Conservation (phyloP, 2,113 vertebrate species). For the Alosa alosa region DNA sequence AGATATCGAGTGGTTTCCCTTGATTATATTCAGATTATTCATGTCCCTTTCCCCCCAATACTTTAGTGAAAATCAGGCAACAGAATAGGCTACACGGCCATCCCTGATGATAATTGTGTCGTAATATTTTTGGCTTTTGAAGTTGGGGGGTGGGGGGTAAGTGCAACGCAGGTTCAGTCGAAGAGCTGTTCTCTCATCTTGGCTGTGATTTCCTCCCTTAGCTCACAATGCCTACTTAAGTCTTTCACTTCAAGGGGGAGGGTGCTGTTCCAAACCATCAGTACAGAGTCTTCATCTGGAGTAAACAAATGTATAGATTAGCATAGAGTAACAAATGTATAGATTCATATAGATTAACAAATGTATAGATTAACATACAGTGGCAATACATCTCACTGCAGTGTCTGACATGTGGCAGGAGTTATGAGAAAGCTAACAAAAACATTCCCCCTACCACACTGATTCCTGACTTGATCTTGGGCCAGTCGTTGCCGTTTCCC, state of each 20-base stretch:
- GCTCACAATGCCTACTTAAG: slow-evolving; percentile 82
- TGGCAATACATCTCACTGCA: neutral
- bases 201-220: slow-evolving; percentile 79
- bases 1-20: neutral
- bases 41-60: neutral
- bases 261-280: slow-evolving; percentile 84
- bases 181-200: slow-evolving; percentile 78
- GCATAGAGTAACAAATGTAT: neutral
- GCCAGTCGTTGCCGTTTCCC: slow-evolving; percentile 68
- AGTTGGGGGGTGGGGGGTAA: neutral
- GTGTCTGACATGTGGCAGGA: too few species aligned
- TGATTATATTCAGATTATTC: neutral
- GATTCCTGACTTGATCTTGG: slow-evolving; percentile 58
- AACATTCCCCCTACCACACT: slow-evolving; percentile 68
- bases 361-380: neutral
- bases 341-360: neutral
- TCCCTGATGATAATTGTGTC: neutral
- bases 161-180: slow-evolving; percentile 56
- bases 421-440: neutral
- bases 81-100: neutral
- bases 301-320: neutral
- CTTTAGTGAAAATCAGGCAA: neutral
- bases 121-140: neutral
- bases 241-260: slow-evolving; percentile 87
- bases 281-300: slow-evolving; percentile 79